Percentiles rank a stretch among this genome's conserved stretches.
Evolutionary conservation across 2,888 invertebrate genomes (phyloP).

Genomic region (Ceratothoa steindachneri): DNA sequence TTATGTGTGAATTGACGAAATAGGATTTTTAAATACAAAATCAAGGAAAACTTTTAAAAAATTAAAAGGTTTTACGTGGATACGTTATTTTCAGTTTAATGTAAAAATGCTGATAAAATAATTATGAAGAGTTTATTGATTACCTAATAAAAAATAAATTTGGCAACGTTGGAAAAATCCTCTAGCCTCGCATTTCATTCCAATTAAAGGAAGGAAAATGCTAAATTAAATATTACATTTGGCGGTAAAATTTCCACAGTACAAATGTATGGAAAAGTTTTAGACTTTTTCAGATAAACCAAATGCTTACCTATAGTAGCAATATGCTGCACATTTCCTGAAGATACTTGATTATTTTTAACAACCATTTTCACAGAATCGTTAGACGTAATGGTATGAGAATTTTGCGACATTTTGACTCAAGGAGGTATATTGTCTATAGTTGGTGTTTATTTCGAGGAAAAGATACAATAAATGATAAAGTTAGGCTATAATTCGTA

Average conservation of each 20-base stretch:
- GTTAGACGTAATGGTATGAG: conserved; percentile 20
- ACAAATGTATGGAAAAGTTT: not conserved
- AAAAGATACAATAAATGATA: too few species aligned
- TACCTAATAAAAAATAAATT: not conserved
- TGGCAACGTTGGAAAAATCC: not conserved
- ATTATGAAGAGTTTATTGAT: not conserved
- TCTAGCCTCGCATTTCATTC: conserved; percentile 34
- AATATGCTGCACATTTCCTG: conserved; percentile 42
- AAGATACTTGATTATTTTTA: conserved; percentile 27
- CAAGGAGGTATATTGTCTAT: too few species aligned
- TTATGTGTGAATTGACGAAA: not conserved
- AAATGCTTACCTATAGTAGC: conserved; percentile 39
- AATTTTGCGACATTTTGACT: conserved; percentile 37
- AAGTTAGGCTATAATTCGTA: too few species aligned
- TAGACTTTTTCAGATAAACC: too few species aligned
- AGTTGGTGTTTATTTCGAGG: too few species aligned
- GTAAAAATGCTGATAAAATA: not conserved
- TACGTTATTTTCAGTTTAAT: not conserved
- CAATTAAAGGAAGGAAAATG: not conserved
- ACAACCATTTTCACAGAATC: conserved; percentile 43
- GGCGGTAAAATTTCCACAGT: not conserved
- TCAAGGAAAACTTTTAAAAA: not conserved
- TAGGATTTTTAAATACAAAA: too few species aligned
- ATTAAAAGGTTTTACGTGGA: not conserved
- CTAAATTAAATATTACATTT: not conserved